Evolutionary conservation across 2,113 vertebrate species (phyloP).

Genomic region (Eurypyga helias): DNA sequence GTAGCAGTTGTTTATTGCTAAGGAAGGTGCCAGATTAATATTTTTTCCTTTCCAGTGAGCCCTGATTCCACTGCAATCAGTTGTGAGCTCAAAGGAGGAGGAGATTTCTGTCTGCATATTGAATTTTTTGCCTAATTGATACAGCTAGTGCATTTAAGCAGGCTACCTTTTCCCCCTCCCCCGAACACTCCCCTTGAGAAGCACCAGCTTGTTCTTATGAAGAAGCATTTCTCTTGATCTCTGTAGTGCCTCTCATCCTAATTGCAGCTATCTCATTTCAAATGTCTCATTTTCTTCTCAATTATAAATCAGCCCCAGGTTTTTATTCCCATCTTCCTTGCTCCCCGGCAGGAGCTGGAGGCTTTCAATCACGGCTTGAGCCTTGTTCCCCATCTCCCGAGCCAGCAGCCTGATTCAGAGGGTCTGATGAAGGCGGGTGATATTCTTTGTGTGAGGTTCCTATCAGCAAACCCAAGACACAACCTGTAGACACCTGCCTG

Average conservation of each 20-base stretch:
- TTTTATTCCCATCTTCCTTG: not conserved
- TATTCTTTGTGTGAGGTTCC: not conserved
- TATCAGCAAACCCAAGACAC: not conserved
- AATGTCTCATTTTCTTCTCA: not conserved
- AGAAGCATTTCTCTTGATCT: constrained; percentile 39
- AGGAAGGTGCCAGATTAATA: not conserved
- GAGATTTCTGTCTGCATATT: not conserved
- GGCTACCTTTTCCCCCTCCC: not conserved
- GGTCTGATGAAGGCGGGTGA: not conserved
- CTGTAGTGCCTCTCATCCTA: constrained; percentile 46
- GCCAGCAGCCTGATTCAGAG: not conserved
- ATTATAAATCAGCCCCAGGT: not conserved
- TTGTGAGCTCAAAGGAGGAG: not conserved
- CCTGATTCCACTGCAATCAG: not conserved
- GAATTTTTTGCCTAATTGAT: not conserved
- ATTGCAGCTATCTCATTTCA: constrained; percentile 38
- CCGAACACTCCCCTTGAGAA: not conserved
- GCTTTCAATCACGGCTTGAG: not conserved
- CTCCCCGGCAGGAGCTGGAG: not conserved
- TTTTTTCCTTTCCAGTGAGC: not conserved
- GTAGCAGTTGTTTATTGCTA: not conserved
- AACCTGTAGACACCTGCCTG: not conserved
- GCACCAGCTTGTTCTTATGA: not conserved
- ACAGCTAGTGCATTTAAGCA: not conserved
- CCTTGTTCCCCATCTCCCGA: not conserved